Evolutionary conservation across 2,113 vertebrate species (phyloP), one percentile per base, ranked within the genome.

Genomic region (Dicerorhinus sumatrensis): DNA sequence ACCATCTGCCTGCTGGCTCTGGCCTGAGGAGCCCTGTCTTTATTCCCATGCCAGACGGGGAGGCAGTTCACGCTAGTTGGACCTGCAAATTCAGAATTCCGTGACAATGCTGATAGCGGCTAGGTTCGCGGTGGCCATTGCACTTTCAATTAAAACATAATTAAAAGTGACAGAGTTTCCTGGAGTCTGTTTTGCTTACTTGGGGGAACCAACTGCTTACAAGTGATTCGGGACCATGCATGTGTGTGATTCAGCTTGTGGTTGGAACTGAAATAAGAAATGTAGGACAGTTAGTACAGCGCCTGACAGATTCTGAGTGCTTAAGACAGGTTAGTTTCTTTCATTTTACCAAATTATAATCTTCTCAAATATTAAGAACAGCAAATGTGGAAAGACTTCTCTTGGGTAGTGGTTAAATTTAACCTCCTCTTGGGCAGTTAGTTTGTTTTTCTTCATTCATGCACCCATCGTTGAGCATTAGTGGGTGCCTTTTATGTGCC

Each of bases 231-330:
- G 36, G 56, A 14, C n/a, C 27, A 2, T 29, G 25, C 4, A 0
- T 46, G 25, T 21, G 33, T 20, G 42, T 48, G 65, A 25, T 23
- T 92, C 17, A 23, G 17, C 76, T 10, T 65, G 39, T 48, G 76
- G 33, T 2, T 69, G 16, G 62, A 54, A 25, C 8, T 2, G 31
- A 77, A 65, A 6, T 31, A 54, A 31, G 58, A 91, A 46, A 42
- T 0, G 1, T 3, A 20, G 16, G 85, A 14, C 27, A 2, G 42
- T 31, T 0, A 18, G 39, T 8, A 8, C 1, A 51, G 14, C 2
- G 1, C 48, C 62, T 48, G 18, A 21, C 3, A 0, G 0, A 39
- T n/a, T 33, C 42, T 6, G 23, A 69, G 36, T 0, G 23, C 21
- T 54, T 27, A 7, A 0, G 3, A 5, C 23, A 6, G 0, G 16